phyloP scores from a whole-genome alignment of 2,888 invertebrate genomes.

The Ctenicera cuprea region DNA sequence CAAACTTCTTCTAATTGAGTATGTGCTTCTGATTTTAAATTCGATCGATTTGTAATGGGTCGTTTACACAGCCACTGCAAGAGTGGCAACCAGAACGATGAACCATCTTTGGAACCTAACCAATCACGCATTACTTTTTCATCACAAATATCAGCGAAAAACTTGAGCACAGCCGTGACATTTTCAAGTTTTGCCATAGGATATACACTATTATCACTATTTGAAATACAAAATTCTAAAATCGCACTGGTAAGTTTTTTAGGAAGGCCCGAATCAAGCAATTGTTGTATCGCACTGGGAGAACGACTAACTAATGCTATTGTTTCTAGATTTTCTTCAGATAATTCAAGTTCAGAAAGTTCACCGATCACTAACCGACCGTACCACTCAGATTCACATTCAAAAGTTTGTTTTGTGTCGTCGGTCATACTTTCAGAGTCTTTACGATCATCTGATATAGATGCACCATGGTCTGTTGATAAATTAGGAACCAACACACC shows the following conservation, averaged over 20 bases:
- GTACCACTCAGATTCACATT: conserved; percentile 76
- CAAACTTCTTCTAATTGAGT: conserved; percentile 83
- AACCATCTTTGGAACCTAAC: conserved; percentile 87
- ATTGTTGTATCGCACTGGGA: conserved; percentile 82
- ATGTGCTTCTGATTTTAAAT: conserved; percentile 68
- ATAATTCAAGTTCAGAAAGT: conserved; percentile 75
- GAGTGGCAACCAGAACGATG: conserved; percentile 90
- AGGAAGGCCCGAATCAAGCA: conserved; percentile 86
- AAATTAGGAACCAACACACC: conserved; percentile 77
- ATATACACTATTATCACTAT: conserved; percentile 61
- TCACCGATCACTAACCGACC: conserved; percentile 76
- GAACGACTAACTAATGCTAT: conserved; percentile 89
- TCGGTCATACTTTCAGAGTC: conserved; percentile 80
- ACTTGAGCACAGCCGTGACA: conserved; percentile 83
- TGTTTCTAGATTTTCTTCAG: conserved; percentile 82
- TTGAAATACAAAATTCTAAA: conserved; percentile 70
- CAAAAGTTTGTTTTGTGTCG: conserved; percentile 77
- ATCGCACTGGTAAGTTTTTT: conserved; percentile 79
- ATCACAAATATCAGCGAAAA: conserved; percentile 87
- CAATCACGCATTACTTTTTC: conserved; percentile 91
- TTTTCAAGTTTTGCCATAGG: conserved; percentile 77
- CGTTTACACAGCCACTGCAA: conserved; percentile 82
- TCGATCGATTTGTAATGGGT: conserved; percentile 63
- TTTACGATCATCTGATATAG: conserved; percentile 77
- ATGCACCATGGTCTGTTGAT: conserved; percentile 73